phyloP scores from a whole-genome alignment of 2,797 vertebrate genomes.

The Gymnopithys bicolor region DNA sequence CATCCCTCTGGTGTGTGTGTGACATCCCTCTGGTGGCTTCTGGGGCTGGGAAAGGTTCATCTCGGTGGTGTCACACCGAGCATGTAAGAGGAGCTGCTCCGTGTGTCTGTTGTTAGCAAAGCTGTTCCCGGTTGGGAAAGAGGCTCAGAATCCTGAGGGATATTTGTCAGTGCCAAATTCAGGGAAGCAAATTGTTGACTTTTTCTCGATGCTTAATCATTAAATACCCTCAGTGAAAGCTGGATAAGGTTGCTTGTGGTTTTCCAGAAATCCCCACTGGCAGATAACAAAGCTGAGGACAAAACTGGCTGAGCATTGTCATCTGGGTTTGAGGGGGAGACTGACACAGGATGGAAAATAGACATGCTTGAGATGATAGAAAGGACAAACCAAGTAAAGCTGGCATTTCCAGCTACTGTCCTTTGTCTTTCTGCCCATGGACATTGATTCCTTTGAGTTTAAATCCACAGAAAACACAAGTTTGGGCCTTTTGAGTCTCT shows the following conservation, averaged over 20 bases:
- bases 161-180: background rate
- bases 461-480: background rate
- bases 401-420: background rate
- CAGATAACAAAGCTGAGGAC: background rate
- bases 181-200: constrained; percentile 15
- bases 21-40: background rate
- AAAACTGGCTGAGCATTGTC: background rate
- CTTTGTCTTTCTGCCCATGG: background rate
- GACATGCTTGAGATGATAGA: background rate
- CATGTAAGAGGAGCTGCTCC: background rate
- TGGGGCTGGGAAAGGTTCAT: background rate
- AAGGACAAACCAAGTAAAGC: constrained; percentile 24
- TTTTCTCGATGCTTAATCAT: constrained; percentile 3
- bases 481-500: background rate
- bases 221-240: background rate
- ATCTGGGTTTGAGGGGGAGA: background rate
- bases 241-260: background rate
- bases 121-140: background rate
- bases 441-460: background rate
- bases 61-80: background rate
- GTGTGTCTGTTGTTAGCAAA: background rate
- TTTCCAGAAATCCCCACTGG: background rate
- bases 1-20: too few relatives aligned
- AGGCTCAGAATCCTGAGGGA: background rate
- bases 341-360: background rate